Base-by-base conservation (phyloP, 1,140 invertebrate species). In the Bombyx mori region DNA sequence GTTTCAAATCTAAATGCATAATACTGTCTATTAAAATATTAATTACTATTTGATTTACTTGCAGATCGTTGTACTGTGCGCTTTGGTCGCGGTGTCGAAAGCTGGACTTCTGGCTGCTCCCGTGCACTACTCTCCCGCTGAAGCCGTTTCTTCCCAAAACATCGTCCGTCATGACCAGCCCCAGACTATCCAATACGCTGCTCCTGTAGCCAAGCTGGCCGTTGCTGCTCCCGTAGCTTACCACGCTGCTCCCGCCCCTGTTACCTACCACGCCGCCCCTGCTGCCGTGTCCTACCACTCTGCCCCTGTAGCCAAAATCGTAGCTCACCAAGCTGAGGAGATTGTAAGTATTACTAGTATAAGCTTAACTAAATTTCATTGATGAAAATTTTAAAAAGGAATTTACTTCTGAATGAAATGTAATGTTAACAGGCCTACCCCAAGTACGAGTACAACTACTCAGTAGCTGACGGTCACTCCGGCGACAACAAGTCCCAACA, bases 401-500 rank as follows among this genome's bases (percentile, higher is more conserved):
- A 18, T 1, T 18, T 18, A 18, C 12, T 18, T 18, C 12, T 18
- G 12, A 18, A 18, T 18, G 12, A 18, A 43, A 43, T 53, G 9
- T 9, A 7, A 8, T 44, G 18, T 8, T 51, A 8, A 42, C 60
- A 88, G 76, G 68, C 81, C 51, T 71, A 88, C 64, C 87, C 86
- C 52, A 78, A 80, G 65, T 89, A 89, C 75, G 78, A 88, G 58
- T 89, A 84, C 80, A 69, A 77, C 45, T 89, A 89, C 75, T 88
- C 83, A 49, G 83, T 89, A 6, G 79, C 88, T 47, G 88, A 89
- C 67, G 71, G 81, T 35, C 82, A 89, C 65, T 86, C 86, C 57
- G 86, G 88, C 42, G 88, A 89, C 78, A 73, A 86, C 68, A 89
- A 90, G 77, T 83, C 78, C 61, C 88, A 90, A 63, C 82, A 88